A percentile compares a stretch with the other conserved stretches of the same genome.
phyloP scores from a whole-genome alignment of 2,888 invertebrate genomes.

The Drosophila atripex region DNA sequence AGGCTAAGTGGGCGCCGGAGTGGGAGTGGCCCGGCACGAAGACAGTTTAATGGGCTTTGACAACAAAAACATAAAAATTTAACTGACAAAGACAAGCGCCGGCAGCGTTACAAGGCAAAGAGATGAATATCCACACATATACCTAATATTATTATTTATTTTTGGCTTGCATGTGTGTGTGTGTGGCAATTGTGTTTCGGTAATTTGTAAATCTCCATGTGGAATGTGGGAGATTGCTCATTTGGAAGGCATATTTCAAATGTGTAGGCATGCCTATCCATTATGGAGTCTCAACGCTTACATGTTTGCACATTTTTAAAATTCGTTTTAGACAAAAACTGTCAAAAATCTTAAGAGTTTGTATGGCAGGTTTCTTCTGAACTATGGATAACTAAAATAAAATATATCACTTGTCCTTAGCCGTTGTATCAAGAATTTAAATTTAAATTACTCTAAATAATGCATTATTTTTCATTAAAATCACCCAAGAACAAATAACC shows the following conservation, averaged over 20 bases:
- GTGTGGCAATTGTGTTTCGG: constrained; percentile 37
- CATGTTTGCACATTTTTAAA: too few species aligned
- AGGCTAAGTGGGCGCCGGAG: constrained; percentile 11
- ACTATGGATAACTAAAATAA: too few species aligned
- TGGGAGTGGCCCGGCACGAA: constrained; percentile 24
- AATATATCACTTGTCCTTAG: too few species aligned
- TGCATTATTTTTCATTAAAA: too few species aligned
- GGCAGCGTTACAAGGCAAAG: constrained; percentile 7
- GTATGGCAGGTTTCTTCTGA: too few species aligned
- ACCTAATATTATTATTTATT: constrained; percentile 34
- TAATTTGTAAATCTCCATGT: constrained; percentile 42
- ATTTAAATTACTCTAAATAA: too few species aligned
- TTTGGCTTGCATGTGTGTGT: constrained; percentile 15
- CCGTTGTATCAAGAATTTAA: too few species aligned
- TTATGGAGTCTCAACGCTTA: too few species aligned
- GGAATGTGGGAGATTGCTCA: constrained; percentile 33
- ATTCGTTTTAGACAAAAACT: too few species aligned
- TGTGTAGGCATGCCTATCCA: constrained; percentile 15
- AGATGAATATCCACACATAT: constrained; percentile 5
- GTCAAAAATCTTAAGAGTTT: too few species aligned
- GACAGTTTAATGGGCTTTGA: constrained; percentile 53
- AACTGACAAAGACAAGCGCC: constrained; percentile 32
- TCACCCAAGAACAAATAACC: background rate
- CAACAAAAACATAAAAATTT: constrained; percentile 53
- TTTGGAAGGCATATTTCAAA: constrained; percentile 33